phyloP scores from a whole-genome alignment of 2,797 vertebrate species.

The Lithobates pipiens region DNA sequence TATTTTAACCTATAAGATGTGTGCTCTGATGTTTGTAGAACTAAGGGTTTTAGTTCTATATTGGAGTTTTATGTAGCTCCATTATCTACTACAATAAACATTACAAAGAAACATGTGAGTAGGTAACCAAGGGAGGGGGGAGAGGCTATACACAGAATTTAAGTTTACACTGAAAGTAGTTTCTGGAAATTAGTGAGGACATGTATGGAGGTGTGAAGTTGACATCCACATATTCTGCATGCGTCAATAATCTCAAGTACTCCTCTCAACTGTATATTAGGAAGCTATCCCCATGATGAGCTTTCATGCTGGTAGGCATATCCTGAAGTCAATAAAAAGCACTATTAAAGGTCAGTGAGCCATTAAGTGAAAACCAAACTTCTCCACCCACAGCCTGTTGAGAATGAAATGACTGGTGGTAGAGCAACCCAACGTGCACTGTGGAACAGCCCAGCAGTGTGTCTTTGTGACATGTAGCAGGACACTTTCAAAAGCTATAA shows the following conservation, averaged over 20 bases:
- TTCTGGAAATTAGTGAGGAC: not conserved
- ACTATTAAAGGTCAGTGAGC: constrained; percentile 54
- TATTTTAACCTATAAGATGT: too few species aligned
- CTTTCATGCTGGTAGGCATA: constrained; percentile 55
- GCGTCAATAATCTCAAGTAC: constrained; percentile 39
- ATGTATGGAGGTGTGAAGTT: not conserved
- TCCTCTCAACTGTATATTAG: constrained; percentile 30
- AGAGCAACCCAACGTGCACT: constrained; percentile 33
- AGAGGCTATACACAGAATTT: too few species aligned
- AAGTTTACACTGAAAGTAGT: not conserved
- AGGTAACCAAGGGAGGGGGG: too few species aligned
- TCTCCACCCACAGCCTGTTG: constrained; percentile 49
- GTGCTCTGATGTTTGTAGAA: too few species aligned
- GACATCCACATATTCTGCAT: constrained; percentile 19
- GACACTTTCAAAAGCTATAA: constrained; percentile 59
- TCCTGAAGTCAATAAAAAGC: constrained; percentile 57
- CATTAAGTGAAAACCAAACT: constrained; percentile 61
- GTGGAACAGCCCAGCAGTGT: constrained; percentile 57
- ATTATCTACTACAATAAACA: too few species aligned
- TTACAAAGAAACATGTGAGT: too few species aligned
- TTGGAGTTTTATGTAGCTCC: too few species aligned
- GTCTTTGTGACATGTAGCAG: constrained; percentile 60
- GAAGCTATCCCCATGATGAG: constrained; percentile 28
- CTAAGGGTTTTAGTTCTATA: too few species aligned
- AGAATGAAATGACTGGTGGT: constrained; percentile 54